Evolutionary conservation across 1,140 invertebrate genomes (phyloP).

Genomic region (Drosophila funebris): DNA sequence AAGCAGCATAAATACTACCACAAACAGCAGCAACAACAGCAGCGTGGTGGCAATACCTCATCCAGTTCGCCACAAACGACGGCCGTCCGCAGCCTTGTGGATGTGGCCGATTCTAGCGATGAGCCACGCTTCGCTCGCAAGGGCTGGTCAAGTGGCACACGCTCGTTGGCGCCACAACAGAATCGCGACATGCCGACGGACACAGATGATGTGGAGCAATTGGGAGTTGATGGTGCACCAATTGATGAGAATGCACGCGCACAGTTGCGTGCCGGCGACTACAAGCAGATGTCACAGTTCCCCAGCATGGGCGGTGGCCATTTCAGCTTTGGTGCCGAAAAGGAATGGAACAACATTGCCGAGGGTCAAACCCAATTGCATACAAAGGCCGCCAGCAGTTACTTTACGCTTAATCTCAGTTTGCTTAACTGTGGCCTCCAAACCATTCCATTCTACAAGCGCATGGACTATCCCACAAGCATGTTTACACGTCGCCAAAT

Average conservation of each 20-base stretch:
- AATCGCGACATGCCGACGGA: slow-evolving; percentile 61
- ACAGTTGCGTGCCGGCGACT: slow-evolving; percentile 71
- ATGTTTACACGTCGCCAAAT: slow-evolving; percentile 71
- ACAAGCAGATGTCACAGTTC: slow-evolving; percentile 64
- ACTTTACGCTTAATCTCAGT: slow-evolving; percentile 72
- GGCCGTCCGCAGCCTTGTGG: slow-evolving; percentile 64
- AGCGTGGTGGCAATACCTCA: slow-evolving; percentile 49
- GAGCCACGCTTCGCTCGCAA: slow-evolving; percentile 65
- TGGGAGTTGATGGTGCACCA: slow-evolving; percentile 45
- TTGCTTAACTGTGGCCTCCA: slow-evolving; percentile 67
- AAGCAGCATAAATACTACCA: slow-evolving; percentile 64
- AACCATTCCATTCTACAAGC: slow-evolving; percentile 80
- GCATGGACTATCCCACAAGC: slow-evolving; percentile 69
- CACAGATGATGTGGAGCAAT: slow-evolving; percentile 50
- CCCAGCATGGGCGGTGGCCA: slow-evolving; percentile 69
- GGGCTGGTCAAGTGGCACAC: slow-evolving; percentile 46
- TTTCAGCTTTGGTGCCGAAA: slow-evolving; percentile 74
- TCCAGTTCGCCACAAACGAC: slow-evolving; percentile 65
- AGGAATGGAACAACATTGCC: slow-evolving; percentile 66
- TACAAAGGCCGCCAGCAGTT: slow-evolving; percentile 57
- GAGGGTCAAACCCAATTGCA: slow-evolving; percentile 57
- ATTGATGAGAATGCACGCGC: slow-evolving; percentile 67
- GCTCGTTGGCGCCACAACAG: slow-evolving; percentile 51
- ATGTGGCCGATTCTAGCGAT: slow-evolving; percentile 79
- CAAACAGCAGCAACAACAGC: slow-evolving; percentile 49